Percentiles rank a stretch among this genome's conserved stretches.
Conservation (phyloP, 2,797 vertebrate genomes). For the Acanthurus tractus region DNA sequence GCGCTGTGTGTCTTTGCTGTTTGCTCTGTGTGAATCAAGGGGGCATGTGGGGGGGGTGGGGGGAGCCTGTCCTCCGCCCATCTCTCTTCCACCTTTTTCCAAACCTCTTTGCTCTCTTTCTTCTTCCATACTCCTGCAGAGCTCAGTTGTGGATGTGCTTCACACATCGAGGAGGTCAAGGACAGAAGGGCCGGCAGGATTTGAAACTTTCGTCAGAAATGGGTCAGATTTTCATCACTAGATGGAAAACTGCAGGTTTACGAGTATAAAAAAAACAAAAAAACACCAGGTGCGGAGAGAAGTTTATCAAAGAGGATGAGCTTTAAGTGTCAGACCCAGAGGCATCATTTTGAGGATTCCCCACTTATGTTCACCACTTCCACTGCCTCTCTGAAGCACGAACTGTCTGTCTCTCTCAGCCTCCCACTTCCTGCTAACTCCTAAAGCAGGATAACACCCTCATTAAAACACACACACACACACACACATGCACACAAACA, state of each 20-base stretch:
- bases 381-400: conserved; percentile 29
- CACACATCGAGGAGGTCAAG: conserved; percentile 25
- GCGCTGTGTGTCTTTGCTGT: conserved; percentile 53
- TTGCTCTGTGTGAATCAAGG: conserved; percentile 33
- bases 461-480: conserved; percentile 4
- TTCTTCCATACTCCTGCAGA: background rate
- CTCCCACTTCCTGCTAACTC: conserved; percentile 54
- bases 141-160: background rate
- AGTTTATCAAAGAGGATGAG: conserved; percentile 31
- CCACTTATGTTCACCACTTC: conserved; percentile 49
- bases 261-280: background rate
- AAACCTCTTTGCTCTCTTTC: background rate
- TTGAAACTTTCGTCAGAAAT: background rate
- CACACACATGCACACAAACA: background rate
- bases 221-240: background rate
- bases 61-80: conserved; percentile 21
- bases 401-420: conserved; percentile 39
- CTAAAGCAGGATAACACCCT: conserved; percentile 35
- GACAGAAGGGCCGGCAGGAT: conserved; percentile 16
- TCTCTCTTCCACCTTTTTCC: conserved; percentile 12
- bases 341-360: conserved; percentile 40
- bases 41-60: background rate
- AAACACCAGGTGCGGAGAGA: conserved; percentile 32
- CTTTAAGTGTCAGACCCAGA: conserved; percentile 18
- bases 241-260: background rate